Conservation (phyloP, 2,888 invertebrate genomes). For the Gortyna flavago region DNA sequence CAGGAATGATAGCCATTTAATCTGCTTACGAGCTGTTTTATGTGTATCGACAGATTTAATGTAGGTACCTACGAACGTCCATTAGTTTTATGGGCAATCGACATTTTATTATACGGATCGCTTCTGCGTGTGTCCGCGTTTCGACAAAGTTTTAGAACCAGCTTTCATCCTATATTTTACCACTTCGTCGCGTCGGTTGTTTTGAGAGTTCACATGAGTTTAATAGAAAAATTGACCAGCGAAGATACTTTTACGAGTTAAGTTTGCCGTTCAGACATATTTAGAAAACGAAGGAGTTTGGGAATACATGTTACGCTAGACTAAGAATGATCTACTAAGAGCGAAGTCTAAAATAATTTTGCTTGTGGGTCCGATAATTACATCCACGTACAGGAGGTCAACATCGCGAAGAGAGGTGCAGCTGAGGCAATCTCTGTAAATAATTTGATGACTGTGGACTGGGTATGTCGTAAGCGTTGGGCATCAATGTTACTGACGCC, state of each 20-base stretch:
- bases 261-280: neutral
- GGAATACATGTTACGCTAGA: neutral
- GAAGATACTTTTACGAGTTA: neutral
- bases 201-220: neutral
- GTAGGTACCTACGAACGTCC: conserved; percentile 23
- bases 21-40: conserved; percentile 60
- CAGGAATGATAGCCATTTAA: conserved; percentile 49
- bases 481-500: no score
- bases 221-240: neutral
- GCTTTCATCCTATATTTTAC: neutral
- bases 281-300: neutral
- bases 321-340: neutral
- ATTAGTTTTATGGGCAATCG: conserved; percentile 62
- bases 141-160: conserved; percentile 1
- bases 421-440: neutral
- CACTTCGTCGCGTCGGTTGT: neutral
- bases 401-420: neutral
- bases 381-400: neutral
- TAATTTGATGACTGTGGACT: neutral
- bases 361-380: neutral
- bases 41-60: conserved; percentile 58
- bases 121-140: conserved; percentile 22
- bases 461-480: no score
- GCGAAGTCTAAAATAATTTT: neutral
- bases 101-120: conserved; percentile 45